Percentiles rank a stretch among this genome's conserved stretches.
These are phyloP conservation scores for Spodoptera exigua DNA, from an alignment of 2,888 invertebrate genomes.

Conservation along the genomic window DNA sequence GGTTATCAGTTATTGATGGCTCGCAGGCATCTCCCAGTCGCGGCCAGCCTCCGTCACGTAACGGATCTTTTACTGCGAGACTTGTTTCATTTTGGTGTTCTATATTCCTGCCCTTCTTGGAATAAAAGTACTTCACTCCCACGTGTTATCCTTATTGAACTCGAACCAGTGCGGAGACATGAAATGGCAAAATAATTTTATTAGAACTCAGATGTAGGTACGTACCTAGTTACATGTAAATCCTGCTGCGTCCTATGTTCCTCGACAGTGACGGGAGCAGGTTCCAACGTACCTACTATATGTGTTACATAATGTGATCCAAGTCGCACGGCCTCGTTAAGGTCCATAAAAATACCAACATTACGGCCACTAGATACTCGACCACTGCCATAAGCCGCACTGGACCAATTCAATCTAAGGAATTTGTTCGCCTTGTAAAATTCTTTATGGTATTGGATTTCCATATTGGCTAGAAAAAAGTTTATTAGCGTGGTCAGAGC, in stretches of 20 bases:
- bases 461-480: constrained; percentile 39
- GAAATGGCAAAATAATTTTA: background rate
- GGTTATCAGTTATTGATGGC: constrained; percentile 52
- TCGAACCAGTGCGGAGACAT: constrained; percentile 10
- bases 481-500: constrained; percentile 5
- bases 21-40: constrained; percentile 1
- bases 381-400: constrained; percentile 29
- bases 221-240: background rate
- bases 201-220: background rate
- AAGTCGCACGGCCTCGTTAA: constrained; percentile 39
- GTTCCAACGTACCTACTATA: constrained; percentile 11
- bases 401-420: constrained; percentile 35
- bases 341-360: constrained; percentile 49
- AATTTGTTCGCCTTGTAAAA: constrained; percentile 47
- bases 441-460: constrained; percentile 42
- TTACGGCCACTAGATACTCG: constrained; percentile 30
- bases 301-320: constrained; percentile 21
- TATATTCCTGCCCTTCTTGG: constrained; percentile 25
- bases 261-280: background rate
- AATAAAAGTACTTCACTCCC: constrained; percentile 17
- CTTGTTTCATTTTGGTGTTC: constrained; percentile 23
- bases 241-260: no score
- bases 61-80: constrained; percentile 36
- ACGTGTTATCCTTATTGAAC: constrained; percentile 18
- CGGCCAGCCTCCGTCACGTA: constrained; percentile 38